Base-by-base conservation (phyloP, 2,797 vertebrate genomes). In the Silurus aristotelis region DNA sequence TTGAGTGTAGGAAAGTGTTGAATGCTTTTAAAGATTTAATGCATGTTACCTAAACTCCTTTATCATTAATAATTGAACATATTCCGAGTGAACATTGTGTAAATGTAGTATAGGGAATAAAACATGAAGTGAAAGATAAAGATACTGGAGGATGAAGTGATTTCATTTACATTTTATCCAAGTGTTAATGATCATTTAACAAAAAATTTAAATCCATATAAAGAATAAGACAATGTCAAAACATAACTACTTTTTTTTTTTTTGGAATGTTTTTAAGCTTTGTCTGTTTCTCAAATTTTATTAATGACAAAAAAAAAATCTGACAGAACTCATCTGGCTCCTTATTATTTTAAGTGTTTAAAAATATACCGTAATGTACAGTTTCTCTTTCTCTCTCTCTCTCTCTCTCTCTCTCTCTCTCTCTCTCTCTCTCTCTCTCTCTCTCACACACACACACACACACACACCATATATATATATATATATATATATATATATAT, bases 21-120 rank as follows among this genome's bases (percentile, higher is more conserved):
- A 91, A 92, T 89, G 86, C 90, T 88, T 87, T 95, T 89, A 94
- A 94, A 94, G 92, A 95, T 95, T 95, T 86, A 95, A 95, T 93
- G 87, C 84, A 87, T 90, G 85, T 93, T 95, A 93, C n/a, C 8
- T 63, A 63, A 79, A 46, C n/a, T 43, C 43, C 58, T 79, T 66
- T 64, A 64, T 80, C n/a, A 19, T 80, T 80, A 25, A 48, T 48
- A 64, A 46, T 25, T 9, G 1, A 64, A 14, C 7, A 25, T 31
- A 27, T 14, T 52, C 61, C 13, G 13, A 52, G n/a, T 48, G 7
- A 95, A 95, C 90, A 91, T 86, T 91, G 90, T 94, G 92, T 87
- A 95, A 95, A 95, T 93, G 90, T 90, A 91, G 91, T 86, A 82
- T 82, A n/a, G 85, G 93, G 90, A 94, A 94, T 94, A 90, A 93